Conservation (phyloP, 2,113 vertebrate species). For the Gallinago media region DNA sequence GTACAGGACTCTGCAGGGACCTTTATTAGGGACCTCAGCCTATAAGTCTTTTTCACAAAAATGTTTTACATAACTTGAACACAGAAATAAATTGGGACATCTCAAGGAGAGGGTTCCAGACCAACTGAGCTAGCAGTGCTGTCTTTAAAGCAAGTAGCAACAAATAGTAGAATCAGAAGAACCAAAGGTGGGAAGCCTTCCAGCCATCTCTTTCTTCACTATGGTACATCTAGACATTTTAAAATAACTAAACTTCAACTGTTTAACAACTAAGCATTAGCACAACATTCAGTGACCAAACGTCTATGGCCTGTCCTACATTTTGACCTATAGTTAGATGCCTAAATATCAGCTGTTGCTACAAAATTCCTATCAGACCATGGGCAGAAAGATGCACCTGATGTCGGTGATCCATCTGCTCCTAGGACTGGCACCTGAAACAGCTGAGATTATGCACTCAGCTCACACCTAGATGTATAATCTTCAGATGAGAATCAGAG, state of each 20-base stretch:
- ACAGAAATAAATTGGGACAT: background rate
- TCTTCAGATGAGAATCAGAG: background rate
- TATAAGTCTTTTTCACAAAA: background rate
- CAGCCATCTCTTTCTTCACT: background rate
- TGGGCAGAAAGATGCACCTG: background rate
- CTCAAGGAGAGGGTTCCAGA: background rate
- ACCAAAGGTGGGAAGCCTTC: background rate
- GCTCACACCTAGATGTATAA: no score
- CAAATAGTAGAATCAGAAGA: background rate
- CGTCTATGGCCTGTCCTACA: background rate
- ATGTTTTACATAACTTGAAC: background rate
- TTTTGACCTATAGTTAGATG: background rate
- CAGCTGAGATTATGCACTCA: background rate
- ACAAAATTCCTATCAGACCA: background rate
- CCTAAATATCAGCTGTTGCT: accelerated
- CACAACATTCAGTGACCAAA: background rate
- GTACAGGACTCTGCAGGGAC: no score
- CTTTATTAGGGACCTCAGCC: background rate
- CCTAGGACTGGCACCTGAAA: background rate
- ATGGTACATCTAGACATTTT: background rate
- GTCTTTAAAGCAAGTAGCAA: background rate
- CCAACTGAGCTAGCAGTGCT: background rate
- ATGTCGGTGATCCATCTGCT: background rate
- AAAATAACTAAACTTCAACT: background rate
- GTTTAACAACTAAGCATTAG: background rate